Percentiles rank a stretch among this genome's conserved stretches.
Evolutionary conservation across 2,888 invertebrate species (phyloP).

Genomic region (Sicus ferrugineus): DNA sequence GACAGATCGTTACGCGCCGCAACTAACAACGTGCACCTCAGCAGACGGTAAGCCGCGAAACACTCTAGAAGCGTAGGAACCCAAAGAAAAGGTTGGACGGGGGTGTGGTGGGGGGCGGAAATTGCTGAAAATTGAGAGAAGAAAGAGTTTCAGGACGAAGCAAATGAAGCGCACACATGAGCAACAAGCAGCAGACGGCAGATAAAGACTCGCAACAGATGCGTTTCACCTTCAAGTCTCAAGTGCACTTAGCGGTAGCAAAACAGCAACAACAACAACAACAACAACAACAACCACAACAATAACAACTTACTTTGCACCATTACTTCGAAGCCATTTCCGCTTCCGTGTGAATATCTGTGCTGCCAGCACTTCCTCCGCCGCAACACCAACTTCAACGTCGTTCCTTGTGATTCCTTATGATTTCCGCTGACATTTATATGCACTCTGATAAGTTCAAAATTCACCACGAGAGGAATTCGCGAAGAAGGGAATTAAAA

Average conservation of each 20-base stretch:
- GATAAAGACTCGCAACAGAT: no score
- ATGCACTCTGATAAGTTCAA: background rate
- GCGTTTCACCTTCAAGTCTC: background rate
- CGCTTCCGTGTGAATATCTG: slow-evolving; percentile 12
- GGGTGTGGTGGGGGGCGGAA: no score
- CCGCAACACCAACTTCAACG: background rate
- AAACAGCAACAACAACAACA: background rate
- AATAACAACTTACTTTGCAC: background rate
- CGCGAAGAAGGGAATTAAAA: background rate
- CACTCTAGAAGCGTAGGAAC: no score
- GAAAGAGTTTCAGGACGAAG: background rate
- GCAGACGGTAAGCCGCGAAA: slow-evolving; percentile 74
- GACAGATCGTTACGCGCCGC: slow-evolving; percentile 73
- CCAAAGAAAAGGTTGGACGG: no score
- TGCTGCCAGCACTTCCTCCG: background rate
- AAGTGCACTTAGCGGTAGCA: background rate
- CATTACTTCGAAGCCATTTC: slow-evolving; percentile 5
- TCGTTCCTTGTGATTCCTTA: slow-evolving; percentile 5
- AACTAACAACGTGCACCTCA: slow-evolving; percentile 72
- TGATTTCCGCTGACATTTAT: slow-evolving; percentile 16
- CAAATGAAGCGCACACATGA: no score
- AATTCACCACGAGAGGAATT: background rate
- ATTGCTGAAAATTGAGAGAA: no score
- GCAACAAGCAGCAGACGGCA: background rate
- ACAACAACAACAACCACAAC: background rate